Base-by-base conservation (phyloP, 2,888 invertebrate species). In the Meandrusa payeni region DNA sequence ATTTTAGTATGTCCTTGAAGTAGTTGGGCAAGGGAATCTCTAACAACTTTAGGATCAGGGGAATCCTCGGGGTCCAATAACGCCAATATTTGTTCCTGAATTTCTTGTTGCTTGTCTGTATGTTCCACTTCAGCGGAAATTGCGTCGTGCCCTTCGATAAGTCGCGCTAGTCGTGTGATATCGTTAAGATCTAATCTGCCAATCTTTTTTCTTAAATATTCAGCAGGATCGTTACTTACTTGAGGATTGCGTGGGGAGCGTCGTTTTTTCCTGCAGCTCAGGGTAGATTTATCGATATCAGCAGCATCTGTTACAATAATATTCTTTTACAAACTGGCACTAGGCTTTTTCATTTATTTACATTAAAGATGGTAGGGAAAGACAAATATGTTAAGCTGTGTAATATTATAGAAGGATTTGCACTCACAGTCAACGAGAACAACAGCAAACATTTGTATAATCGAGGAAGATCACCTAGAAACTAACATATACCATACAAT, bases 151-250 rank as follows among this genome's bases (percentile, higher is more conserved):
- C 80, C 80, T 32, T 85, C 82, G 2, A 85, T 74, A 32, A 85
- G 77, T 3, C 76, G 71, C 7, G 80, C 81, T 34, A 86, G 61
- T 34, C 75, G 69, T 1, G 79, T 76, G 38, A 86, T 76, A 41
- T 83, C 81, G 38, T 82, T 73, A 48, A 86, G 72, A 47, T 80
- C 73, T 45, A 86, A 67, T 56, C 75, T 76, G 31, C 79, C 85
- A 53, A 85, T 78, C 59, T 76, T 70, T 61, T 72, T 73, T 47
- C 79, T 69, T 34, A 85, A 73, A 52, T 74, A 76, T 43, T 85
- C 86, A 2, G 74, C 74, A 1, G 79, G 64, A 33, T 80, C 82
- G 51, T 57, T 83, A 86, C 86, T 86, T 83, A 86, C 86, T 72
- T 83, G 80, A 36, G 71, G 65, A 1, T 69, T 56, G 31, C 82